Evolutionary conservation across 2,113 vertebrate genomes (phyloP), one percentile per base, ranked within the genome.

Genomic region (Alethe diademata): DNA sequence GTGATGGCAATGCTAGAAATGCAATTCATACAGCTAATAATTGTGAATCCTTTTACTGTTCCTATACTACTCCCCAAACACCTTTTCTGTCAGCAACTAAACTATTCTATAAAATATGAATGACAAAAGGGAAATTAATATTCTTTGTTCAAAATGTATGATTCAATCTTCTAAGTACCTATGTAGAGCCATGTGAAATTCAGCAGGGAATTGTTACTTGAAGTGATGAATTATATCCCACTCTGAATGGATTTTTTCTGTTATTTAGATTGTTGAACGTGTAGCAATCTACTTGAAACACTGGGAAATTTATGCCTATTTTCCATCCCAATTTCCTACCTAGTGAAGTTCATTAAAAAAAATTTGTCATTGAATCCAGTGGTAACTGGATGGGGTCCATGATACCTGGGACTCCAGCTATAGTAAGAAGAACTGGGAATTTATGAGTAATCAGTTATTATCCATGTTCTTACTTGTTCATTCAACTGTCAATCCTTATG

Each of bases 81-180:
- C 24, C 33, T 90, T 92, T 85, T 58, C 67, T 87, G 69, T 51
- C 75, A 92, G 42, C 54, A 79, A 19, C 75, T 76, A 56, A 93
- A 40, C 19, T 85, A 48, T 84, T 73, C 58, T 54, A 90, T 81
- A 92, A 92, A 73, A 81, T 47, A 47, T 88, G 38, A 94, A 70
- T 71, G 84, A 91, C 73, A 88, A 70, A n/a, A 86, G 33, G 75
- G 19, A 82, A 93, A 93, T 73, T 19, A 91, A 56, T 66, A 90
- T 84, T 80, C 66, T 92, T 74, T 84, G 19, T 72, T 92, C 76
- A 91, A 82, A 96, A 85, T 88, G n/a, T 82, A 90, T 87, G 92
- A 94, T 83, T 73, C 73, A 94, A 95, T 96, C 82, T 73, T 86
- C 70, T 97, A 82, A 96, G 75, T 92, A 95, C 58, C 76, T 75